Evolutionary conservation across 1,140 invertebrate genomes (phyloP).

Genomic region (Helicoverpa armigera): DNA sequence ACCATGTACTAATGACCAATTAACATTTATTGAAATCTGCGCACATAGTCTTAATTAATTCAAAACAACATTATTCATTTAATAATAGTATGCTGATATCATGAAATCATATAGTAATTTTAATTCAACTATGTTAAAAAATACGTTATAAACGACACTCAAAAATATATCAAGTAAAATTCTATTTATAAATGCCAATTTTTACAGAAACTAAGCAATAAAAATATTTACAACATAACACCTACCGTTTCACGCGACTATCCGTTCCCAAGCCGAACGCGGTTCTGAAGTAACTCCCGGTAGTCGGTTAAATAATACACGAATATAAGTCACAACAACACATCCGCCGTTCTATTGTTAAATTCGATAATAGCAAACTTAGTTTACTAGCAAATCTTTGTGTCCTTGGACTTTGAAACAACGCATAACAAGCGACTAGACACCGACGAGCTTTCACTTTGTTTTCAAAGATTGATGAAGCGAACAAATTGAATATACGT

Average conservation of each 20-base stretch:
- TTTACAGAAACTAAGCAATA: neutral
- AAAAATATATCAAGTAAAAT: neutral
- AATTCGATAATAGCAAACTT: constrained; percentile 32
- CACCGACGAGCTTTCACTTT: constrained; percentile 38
- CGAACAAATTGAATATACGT: neutral
- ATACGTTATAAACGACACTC: neutral
- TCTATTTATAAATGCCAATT: neutral
- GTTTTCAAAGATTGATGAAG: neutral
- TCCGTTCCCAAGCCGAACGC: too few species aligned
- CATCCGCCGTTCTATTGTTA: constrained; percentile 1
- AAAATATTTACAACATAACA: neutral
- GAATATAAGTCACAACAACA: neutral
- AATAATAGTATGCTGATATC: too few species aligned
- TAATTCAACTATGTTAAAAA: neutral
- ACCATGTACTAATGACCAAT: neutral
- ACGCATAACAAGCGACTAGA: neutral
- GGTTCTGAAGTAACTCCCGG: neutral
- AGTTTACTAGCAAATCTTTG: constrained; percentile 11
- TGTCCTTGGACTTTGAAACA: constrained; percentile 51
- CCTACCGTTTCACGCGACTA: neutral
- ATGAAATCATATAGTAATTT: too few species aligned
- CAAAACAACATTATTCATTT: neutral
- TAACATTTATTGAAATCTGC: neutral
- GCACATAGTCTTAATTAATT: neutral
- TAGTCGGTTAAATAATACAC: neutral